Conservation (phyloP, 2,113 vertebrate genomes). For the Aphelocoma coerulescens region DNA sequence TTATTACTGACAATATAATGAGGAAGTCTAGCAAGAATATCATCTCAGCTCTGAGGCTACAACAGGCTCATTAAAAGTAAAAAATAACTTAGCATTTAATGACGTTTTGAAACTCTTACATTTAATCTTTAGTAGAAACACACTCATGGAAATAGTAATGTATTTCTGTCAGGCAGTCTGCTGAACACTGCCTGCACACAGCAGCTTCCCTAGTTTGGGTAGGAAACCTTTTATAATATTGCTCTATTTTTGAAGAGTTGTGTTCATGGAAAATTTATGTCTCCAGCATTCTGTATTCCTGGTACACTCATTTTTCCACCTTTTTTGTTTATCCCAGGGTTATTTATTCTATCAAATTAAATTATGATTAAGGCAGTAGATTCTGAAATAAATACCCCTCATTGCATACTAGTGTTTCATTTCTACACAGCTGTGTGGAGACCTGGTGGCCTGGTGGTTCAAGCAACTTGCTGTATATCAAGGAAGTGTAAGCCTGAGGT, state of each 20-base stretch:
- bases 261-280: not conserved
- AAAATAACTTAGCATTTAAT: slow-evolving; percentile 24
- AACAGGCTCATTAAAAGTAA: slow-evolving; percentile 24
- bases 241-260: not conserved
- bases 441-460: not conserved
- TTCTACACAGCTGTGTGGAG: not conserved
- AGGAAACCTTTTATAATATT: not conserved
- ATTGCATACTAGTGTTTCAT: not conserved
- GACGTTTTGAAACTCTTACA: not conserved
- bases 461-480: not conserved
- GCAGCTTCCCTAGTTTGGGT: not conserved
- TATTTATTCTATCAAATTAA: not conserved
- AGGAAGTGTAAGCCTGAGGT: not conserved
- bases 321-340: not conserved
- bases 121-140: slow-evolving; percentile 35
- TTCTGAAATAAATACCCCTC: not conserved
- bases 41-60: not conserved
- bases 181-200: not conserved
- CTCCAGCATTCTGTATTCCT: not conserved
- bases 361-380: not conserved
- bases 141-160: not conserved
- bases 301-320: not conserved
- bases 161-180: not conserved
- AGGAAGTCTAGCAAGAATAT: slow-evolving; percentile 11
- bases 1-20: slow-evolving; percentile 26